Conservation (phyloP, 2,888 invertebrate species). For the Orthonychiurus folsomi region DNA sequence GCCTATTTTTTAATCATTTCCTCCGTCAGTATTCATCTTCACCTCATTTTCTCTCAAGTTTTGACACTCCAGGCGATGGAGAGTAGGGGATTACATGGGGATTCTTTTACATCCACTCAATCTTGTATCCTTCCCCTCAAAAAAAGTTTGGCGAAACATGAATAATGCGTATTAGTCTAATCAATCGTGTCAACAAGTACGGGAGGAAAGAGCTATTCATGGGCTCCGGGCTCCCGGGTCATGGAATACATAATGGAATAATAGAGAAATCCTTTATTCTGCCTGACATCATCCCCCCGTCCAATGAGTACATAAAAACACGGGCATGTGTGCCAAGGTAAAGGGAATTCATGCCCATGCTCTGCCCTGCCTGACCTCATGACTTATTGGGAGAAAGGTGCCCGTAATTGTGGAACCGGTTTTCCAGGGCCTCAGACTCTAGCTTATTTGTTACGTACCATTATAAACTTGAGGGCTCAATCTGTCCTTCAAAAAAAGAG, state of each 20-base stretch:
- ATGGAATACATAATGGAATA: not conserved
- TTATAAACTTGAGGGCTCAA: not conserved
- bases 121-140: not conserved
- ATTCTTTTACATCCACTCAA: not conserved
- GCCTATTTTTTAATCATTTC: not conserved
- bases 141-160: not conserved
- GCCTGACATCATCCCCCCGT: not conserved
- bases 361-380: not conserved
- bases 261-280: not conserved
- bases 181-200: constrained; percentile 36
- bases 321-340: too few species aligned
- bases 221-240: too few species aligned
- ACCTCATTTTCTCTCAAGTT: not conserved
- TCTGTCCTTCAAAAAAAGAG: not conserved
- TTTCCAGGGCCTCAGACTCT: too few species aligned
- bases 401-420: not conserved
- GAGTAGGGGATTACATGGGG: not conserved
- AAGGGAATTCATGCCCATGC: too few species aligned
- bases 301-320: not conserved
- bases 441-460: not conserved
- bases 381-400: not conserved
- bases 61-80: not conserved
- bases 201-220: too few species aligned
- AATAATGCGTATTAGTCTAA: constrained; percentile 27
- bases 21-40: not conserved